Evolutionary conservation across 2,888 invertebrate species (phyloP).

Genomic region (Lobophora halterata): DNA sequence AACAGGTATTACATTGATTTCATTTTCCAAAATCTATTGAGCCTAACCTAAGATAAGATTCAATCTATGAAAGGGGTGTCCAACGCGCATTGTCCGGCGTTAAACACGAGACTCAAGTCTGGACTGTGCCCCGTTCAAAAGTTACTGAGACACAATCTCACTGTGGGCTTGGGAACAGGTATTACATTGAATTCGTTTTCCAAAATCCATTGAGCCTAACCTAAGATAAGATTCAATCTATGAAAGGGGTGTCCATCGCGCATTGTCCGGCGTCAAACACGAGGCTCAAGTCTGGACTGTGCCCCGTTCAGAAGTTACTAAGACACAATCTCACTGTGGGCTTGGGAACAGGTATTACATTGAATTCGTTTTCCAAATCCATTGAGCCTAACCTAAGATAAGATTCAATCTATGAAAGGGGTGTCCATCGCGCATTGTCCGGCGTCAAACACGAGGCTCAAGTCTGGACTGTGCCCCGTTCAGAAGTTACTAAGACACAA

Average conservation of each 20-base stretch:
- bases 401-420: constrained; percentile 77
- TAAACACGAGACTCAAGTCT: constrained; percentile 90
- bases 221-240: too few relatives aligned
- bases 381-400: too few relatives aligned
- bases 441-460: constrained; percentile 89
- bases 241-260: constrained; percentile 84
- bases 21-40: too few relatives aligned
- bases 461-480: constrained; percentile 91
- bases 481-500: constrained; percentile 81
- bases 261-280: constrained; percentile 95
- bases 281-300: constrained; percentile 89
- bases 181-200: too few relatives aligned
- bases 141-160: constrained; percentile 83
- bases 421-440: constrained; percentile 92
- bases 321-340: constrained; percentile 87
- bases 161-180: constrained; percentile 94
- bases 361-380: too few relatives aligned
- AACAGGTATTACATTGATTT: constrained; percentile 85
- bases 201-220: too few relatives aligned
- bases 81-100: constrained; percentile 92
- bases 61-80: constrained; percentile 82
- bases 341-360: constrained; percentile 88
- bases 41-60: too few relatives aligned
- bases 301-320: constrained; percentile 85
- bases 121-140: constrained; percentile 89